phyloP scores from a whole-genome alignment of 2,888 invertebrate genomes.

The Miltochrista miniata region DNA sequence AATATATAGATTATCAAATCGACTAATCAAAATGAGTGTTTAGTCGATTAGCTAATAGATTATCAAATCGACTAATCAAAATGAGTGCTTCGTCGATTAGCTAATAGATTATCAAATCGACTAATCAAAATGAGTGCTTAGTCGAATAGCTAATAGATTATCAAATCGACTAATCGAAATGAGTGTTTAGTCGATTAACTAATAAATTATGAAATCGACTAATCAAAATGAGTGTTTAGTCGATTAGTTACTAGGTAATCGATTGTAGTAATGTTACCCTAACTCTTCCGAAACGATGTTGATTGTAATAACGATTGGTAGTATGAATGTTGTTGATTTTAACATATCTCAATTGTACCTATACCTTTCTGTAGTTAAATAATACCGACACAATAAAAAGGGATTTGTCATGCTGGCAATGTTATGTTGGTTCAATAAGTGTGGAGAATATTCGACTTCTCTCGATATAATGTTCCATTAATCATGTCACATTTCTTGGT shows the following conservation, averaged over 20 bases:
- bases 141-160: slow-evolving; percentile 5
- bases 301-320: slow-evolving; percentile 18
- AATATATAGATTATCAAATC: too few species aligned
- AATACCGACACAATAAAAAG: neutral
- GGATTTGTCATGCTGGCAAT: slow-evolving; percentile 3
- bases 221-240: neutral
- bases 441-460: too few species aligned
- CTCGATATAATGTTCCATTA: too few species aligned
- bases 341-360: slow-evolving; percentile 39
- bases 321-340: slow-evolving; percentile 30
- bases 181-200: slow-evolving; percentile 3
- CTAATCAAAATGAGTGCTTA: neutral
- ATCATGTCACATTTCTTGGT: too few species aligned
- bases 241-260: slow-evolving; percentile 4
- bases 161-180: too few species aligned
- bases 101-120: too few species aligned
- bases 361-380: slow-evolving; percentile 16
- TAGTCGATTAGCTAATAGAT: neutral
- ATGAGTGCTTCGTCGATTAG: too few species aligned
- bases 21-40: too few species aligned
- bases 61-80: neutral
- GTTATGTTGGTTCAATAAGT: slow-evolving; percentile 1
- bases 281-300: slow-evolving; percentile 9
- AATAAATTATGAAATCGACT: neutral
- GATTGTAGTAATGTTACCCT: neutral